Evolutionary conservation across 92 coral and sea anemone species (phyloP).

Genomic region (Metridium senile): DNA sequence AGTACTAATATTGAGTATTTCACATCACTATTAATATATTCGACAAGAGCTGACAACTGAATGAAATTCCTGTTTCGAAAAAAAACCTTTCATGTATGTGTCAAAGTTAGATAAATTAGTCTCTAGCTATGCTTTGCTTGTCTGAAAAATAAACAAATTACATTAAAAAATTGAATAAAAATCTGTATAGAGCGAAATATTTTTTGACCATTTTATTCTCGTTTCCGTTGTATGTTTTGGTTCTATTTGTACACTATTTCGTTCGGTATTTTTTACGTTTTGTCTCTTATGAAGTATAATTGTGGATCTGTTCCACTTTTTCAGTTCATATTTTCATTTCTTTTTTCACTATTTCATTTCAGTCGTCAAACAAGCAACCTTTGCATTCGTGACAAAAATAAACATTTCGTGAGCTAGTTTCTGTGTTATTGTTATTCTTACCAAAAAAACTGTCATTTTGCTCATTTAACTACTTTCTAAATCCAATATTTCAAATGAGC

Average conservation of each 20-base stretch:
- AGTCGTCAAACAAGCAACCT: too few species aligned
- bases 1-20: neutral
- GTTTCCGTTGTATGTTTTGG: too few species aligned
- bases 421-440: neutral
- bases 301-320: too few species aligned
- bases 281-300: too few species aligned
- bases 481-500: conserved; percentile 16
- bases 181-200: too few species aligned
- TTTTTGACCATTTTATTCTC: too few species aligned
- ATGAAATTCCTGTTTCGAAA: neutral
- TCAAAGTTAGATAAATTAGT: neutral
- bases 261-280: too few species aligned
- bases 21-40: neutral
- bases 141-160: neutral
- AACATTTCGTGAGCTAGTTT: neutral
- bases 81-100: neutral
- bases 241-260: too few species aligned
- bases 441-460: neutral
- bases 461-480: neutral
- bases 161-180: neutral
- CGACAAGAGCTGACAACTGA: neutral
- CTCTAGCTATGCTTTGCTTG: neutral
- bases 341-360: neutral
- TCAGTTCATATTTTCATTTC: neutral
- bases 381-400: conserved; percentile 1